Base-by-base conservation (phyloP, 2,797 vertebrate species). In the Linurgus olivaceus region DNA sequence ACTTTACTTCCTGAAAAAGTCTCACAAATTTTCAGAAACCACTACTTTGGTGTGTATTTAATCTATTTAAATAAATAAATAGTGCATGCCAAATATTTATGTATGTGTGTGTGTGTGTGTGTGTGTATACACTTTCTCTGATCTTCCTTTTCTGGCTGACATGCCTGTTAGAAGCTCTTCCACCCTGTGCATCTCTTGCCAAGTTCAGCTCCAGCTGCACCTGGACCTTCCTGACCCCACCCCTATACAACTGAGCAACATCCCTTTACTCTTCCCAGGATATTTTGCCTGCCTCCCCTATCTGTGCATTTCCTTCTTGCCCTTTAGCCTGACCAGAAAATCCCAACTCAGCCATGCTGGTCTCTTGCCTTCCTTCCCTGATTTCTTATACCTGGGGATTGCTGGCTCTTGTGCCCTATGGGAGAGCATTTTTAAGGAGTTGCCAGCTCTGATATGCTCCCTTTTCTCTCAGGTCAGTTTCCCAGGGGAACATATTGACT, bases 91-190 rank as follows among this genome's bases (percentile, higher is more conserved):
- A n/a, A n/a, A n/a, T n/a, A n/a, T n/a, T n/a, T n/a, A n/a, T n/a
- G n/a, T n/a, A n/a, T 40, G 8, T 54, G 31, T 37, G 25, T 17
- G 14, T 50, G 35, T 37, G 37, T 50, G 48, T 40, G 8, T 54
- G 31, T 37, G 20, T 17, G 11, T 51, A 6, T 17, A 21, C 0
- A 0, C 31, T n/a, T 57, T 35, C 25, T 26, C 31, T 26, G 31
- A 57, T 33, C 14, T 50, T 74, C 14, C 31, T 74, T 31, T 74
- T 35, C 44, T 37, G 59, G 51, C 61, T 84, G 61, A 37, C 26
- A 8, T 23, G 17, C 21, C 37, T 50, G 26, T 8, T 33, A 74
- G 61, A 57, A 66, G 25, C 17, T 31, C 11, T 26, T 74, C 51
- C 35, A 37, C 26, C 37, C 44, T 44, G 4, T 50, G 44, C 11